These are phyloP conservation scores for Pristionchus entomophagus DNA, from an alignment of 2,888 invertebrate genomes.

Conservation along the genomic window DNA sequence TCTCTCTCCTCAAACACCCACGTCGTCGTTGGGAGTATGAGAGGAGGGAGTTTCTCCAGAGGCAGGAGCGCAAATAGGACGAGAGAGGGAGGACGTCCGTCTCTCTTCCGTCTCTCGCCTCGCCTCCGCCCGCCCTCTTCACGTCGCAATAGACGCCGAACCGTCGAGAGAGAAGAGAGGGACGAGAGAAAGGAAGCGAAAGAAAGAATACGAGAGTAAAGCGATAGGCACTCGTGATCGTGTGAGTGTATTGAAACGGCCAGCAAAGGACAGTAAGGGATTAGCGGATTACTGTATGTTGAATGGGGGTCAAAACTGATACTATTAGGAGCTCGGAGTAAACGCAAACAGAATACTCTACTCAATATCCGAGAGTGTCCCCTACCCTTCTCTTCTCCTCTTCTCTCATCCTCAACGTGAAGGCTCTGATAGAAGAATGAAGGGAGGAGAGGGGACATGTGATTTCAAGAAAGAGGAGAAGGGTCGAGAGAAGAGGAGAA, in stretches of 20 bases:
- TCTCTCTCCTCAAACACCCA: not conserved
- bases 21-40: not conserved
- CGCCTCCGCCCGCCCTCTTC: not conserved
- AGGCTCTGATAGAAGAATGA: slow-evolving; percentile 7
- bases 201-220: slow-evolving; percentile 43
- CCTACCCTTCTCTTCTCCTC: not conserved
- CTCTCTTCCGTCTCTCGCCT: not conserved
- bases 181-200: slow-evolving; percentile 10
- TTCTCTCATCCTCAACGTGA: slow-evolving; percentile 14
- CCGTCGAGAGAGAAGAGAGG: not conserved
- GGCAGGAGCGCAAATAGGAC: slow-evolving; percentile 9
- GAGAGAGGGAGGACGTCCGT: not conserved
- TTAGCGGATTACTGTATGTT: not conserved
- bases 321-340: not conserved
- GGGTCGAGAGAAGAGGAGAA: not conserved
- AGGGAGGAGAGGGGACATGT: slow-evolving; percentile 31
- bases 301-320: not conserved
- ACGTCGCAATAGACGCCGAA: not conserved
- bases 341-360: not conserved
- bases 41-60: slow-evolving; percentile 9
- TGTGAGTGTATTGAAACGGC: too few species aligned
- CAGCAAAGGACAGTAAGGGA: too few species aligned
- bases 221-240: slow-evolving; percentile 25
- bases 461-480: slow-evolving; percentile 23
- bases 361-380: not conserved